Conservation (phyloP, 2,113 vertebrate species). For the Anoplopoma fimbria region DNA sequence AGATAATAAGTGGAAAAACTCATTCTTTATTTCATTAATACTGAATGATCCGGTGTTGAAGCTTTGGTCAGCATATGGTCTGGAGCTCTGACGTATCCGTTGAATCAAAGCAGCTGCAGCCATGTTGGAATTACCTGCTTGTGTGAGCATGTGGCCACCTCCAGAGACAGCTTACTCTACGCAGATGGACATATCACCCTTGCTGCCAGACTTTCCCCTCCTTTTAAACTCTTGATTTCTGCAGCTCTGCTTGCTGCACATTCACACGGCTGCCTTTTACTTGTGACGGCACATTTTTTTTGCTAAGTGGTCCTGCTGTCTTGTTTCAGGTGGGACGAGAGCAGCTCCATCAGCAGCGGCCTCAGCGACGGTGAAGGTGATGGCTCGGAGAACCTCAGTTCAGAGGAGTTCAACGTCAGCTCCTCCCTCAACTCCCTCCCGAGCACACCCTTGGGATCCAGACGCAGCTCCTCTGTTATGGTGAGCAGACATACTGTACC, state of each 20-base stretch:
- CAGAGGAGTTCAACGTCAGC: slow-evolving; percentile 96
- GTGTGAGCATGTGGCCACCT: slow-evolving; percentile 62
- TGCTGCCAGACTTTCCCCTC: slow-evolving; percentile 18
- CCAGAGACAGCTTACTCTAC: slow-evolving; percentile 49
- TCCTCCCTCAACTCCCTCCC: slow-evolving; percentile 96
- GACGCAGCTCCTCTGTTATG: slow-evolving; percentile 93
- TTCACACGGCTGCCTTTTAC: neutral
- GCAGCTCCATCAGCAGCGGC: slow-evolving; percentile 98
- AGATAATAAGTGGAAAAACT: neutral
- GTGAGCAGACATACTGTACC: slow-evolving; percentile 78
- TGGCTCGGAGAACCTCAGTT: slow-evolving; percentile 97
- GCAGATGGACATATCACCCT: slow-evolving; percentile 63
- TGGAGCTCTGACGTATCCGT: slow-evolving; percentile 25
- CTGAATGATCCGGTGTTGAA: neutral
- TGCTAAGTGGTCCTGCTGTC: slow-evolving; percentile 33
- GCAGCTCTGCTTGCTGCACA: neutral
- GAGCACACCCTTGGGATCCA: slow-evolving; percentile 91
- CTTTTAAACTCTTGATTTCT: slow-evolving; percentile 8
- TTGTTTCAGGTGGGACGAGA: slow-evolving; percentile 94
- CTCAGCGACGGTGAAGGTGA: slow-evolving; percentile 97
- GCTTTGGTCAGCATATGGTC: slow-evolving; percentile 29
- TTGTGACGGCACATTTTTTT: neutral
- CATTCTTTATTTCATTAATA: neutral
- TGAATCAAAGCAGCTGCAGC: slow-evolving; percentile 40
- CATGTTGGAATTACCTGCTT: slow-evolving; percentile 64